A percentile compares a stretch with the other conserved stretches of the same genome.
phyloP scores from a whole-genome alignment of 2,888 invertebrate species.

The Kryphioiulus occultus region DNA sequence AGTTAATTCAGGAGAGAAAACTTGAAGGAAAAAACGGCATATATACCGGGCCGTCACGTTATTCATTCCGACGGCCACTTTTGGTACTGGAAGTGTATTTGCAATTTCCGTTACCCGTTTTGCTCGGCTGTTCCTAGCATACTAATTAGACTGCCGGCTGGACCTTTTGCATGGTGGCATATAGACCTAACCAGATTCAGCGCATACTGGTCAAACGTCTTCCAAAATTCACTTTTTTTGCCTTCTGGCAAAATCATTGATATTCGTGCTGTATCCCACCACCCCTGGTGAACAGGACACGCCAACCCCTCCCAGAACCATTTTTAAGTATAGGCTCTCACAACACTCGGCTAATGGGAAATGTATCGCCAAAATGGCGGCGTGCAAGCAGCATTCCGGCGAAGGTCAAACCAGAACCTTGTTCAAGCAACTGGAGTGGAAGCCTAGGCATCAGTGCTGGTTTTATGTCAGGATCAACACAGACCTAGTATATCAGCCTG shows the following conservation, averaged over 20 bases:
- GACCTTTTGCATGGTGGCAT: not conserved
- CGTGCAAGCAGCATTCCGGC: not conserved
- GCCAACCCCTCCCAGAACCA: conserved; percentile 16
- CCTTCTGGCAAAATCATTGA: conserved; percentile 28
- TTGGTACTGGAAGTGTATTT: conserved; percentile 28
- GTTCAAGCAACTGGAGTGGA: not conserved
- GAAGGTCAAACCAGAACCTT: conserved; percentile 14
- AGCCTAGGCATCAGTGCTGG: not conserved
- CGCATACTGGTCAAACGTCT: conserved; percentile 32
- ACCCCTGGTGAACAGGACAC: not conserved
- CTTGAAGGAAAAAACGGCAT: not conserved
- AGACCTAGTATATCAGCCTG: not conserved
- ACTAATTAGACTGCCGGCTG: conserved; percentile 6
- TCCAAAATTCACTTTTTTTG: conserved; percentile 40
- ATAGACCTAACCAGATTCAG: not conserved
- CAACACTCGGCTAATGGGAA: not conserved
- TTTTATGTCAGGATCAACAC: not conserved
- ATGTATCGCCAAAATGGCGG: not conserved
- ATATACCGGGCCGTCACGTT: conserved; percentile 34
- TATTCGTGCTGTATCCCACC: conserved; percentile 20
- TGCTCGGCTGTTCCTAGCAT: not conserved
- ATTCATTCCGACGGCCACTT: conserved; percentile 21
- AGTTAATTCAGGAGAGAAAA: conserved; percentile 36
- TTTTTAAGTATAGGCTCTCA: not conserved
- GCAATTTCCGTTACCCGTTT: conserved; percentile 36